Evolutionary conservation across 2,888 invertebrate genomes (phyloP).

Genomic region (Tanaodytes sp.): DNA sequence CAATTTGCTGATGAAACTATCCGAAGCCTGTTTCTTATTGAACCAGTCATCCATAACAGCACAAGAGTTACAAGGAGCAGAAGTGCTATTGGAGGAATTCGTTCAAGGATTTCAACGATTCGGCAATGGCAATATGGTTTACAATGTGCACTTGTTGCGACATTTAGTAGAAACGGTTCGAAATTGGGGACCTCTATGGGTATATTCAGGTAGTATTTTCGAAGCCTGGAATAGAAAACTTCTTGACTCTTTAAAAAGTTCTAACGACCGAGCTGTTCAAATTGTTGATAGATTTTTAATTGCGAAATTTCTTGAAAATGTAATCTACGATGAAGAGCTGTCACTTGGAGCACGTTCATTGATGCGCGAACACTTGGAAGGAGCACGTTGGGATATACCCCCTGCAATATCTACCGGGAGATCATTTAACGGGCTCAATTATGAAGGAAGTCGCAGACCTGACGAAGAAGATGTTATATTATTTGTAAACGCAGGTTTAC

Average conservation of each 20-base stretch:
- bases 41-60: conserved; percentile 17
- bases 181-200: conserved; percentile 31
- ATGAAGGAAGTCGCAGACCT: not conserved
- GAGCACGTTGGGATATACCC: conserved; percentile 14
- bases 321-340: not conserved
- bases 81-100: conserved; percentile 19
- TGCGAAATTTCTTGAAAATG: conserved; percentile 8
- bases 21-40: conserved; percentile 19
- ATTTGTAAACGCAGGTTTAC: conserved; percentile 9
- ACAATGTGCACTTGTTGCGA: conserved; percentile 21
- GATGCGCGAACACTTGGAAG: not conserved
- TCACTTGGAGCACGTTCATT: not conserved
- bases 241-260: conserved; percentile 6
- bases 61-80: conserved; percentile 21
- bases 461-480: not conserved
- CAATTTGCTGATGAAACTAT: not conserved
- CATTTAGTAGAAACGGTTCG: conserved; percentile 19
- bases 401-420: conserved; percentile 5
- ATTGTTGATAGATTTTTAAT: conserved; percentile 26
- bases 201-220: conserved; percentile 6
- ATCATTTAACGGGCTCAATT: conserved; percentile 1
- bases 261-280: conserved; percentile 19
- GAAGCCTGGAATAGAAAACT: conserved; percentile 23
- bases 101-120: conserved; percentile 13
- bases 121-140: conserved; percentile 15